These are phyloP conservation scores for Onychomys arenicola DNA, from an alignment of 2,797 vertebrate species.

Conservation along the genomic window DNA sequence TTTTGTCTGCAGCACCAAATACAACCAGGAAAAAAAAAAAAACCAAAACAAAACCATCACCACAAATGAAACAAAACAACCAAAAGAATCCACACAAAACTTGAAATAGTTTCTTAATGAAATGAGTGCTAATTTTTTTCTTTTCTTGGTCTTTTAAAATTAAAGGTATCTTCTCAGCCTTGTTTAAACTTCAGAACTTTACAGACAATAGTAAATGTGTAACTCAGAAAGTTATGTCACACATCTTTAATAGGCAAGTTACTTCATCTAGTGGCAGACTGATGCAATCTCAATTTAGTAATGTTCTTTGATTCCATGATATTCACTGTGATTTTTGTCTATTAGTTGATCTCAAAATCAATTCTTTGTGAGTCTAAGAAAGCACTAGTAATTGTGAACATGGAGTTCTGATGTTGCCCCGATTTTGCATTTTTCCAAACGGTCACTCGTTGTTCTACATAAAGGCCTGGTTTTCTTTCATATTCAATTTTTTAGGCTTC, in stretches of 20 bases:
- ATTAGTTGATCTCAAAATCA: constrained; percentile 40
- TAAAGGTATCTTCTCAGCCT: background rate
- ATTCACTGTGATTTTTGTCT: background rate
- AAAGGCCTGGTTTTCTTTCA: background rate
- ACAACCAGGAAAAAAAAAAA: background rate
- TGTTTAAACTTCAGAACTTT: background rate
- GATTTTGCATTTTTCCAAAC: constrained; percentile 4
- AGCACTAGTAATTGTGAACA: background rate
- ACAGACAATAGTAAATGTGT: background rate
- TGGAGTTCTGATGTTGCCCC: background rate
- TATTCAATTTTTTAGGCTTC: background rate
- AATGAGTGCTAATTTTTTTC: background rate
- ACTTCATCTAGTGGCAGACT: background rate
- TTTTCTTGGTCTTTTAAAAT: background rate
- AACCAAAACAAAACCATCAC: background rate
- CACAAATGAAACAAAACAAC: background rate
- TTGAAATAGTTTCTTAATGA: constrained; percentile 5
- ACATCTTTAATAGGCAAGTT: background rate
- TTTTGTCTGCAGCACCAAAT: background rate
- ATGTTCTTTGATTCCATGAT: background rate
- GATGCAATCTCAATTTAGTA: background rate
- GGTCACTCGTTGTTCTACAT: background rate
- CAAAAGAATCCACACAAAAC: background rate
- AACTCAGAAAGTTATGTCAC: background rate
- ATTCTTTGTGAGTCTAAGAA: background rate